Evolutionary conservation across 2,113 vertebrate species (phyloP).

Genomic region (Paracanthobrama guichenoti): DNA sequence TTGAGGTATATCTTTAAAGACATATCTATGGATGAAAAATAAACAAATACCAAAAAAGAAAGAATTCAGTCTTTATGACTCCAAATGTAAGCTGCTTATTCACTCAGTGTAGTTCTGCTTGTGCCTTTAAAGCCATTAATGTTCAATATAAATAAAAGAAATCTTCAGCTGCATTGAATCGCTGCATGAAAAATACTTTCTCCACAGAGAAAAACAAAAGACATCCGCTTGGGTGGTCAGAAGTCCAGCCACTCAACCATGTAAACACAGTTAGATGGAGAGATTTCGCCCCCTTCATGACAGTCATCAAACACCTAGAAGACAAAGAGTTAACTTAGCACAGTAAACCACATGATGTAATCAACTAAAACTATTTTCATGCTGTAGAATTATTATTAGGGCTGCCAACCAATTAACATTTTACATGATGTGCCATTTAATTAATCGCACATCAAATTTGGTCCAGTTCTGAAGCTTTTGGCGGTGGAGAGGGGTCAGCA

Average conservation of each 20-base stretch:
- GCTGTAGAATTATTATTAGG: no score
- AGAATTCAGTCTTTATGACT: not conserved
- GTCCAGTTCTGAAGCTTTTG: no score
- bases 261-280: slow-evolving; percentile 92
- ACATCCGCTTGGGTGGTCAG: slow-evolving; percentile 62
- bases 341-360: not conserved
- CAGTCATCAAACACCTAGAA: slow-evolving; percentile 95
- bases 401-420: no score
- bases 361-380: no score
- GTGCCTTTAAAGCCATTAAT: slow-evolving; percentile 5
- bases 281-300: slow-evolving; percentile 94
- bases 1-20: not conserved
- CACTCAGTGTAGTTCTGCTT: not conserved
- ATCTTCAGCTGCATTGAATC: slow-evolving; percentile 28
- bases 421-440: no score
- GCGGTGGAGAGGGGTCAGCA: no score
- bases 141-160: slow-evolving; percentile 49
- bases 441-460: no score
- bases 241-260: slow-evolving; percentile 95
- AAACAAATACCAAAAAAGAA: not conserved
- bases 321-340: slow-evolving; percentile 19
- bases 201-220: slow-evolving; percentile 55
- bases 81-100: not conserved
- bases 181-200: slow-evolving; percentile 46
- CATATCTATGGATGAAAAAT: not conserved